Conservation (phyloP, 1,140 invertebrate species). For the Myzus persicae region DNA sequence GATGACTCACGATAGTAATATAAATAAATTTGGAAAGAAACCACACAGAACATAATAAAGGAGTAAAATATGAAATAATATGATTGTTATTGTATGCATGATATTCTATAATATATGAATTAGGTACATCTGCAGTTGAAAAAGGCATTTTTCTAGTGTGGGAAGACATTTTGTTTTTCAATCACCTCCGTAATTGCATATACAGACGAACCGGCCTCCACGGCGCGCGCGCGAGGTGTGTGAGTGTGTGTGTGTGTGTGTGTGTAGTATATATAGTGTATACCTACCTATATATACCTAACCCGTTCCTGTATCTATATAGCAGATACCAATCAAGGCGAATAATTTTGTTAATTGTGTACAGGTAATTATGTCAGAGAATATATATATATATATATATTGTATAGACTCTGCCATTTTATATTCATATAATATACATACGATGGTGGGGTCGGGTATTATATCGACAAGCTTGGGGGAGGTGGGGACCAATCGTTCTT, state of each 20-base stretch:
- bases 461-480: not conserved
- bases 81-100: not conserved
- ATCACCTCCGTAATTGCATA: conserved; percentile 36
- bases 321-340: conserved; percentile 48
- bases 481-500: not conserved
- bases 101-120: not conserved
- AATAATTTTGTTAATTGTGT: conserved; percentile 56
- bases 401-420: conserved; percentile 37
- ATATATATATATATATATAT: not conserved
- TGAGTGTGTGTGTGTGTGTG: not conserved
- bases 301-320: conserved; percentile 7
- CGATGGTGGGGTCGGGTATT: not conserved
- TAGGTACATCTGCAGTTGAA: not conserved
- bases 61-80: not conserved
- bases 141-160: conserved; percentile 43
- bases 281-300: not conserved
- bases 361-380: conserved; percentile 46
- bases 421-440: not conserved
- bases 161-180: conserved; percentile 58
- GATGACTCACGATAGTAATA: not conserved
- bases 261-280: not conserved
- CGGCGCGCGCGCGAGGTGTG: not conserved
- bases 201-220: conserved; percentile 17
- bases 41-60: not conserved
- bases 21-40: not conserved